Conservation (phyloP, 2,113 vertebrate genomes). For the Archilochus colubris region DNA sequence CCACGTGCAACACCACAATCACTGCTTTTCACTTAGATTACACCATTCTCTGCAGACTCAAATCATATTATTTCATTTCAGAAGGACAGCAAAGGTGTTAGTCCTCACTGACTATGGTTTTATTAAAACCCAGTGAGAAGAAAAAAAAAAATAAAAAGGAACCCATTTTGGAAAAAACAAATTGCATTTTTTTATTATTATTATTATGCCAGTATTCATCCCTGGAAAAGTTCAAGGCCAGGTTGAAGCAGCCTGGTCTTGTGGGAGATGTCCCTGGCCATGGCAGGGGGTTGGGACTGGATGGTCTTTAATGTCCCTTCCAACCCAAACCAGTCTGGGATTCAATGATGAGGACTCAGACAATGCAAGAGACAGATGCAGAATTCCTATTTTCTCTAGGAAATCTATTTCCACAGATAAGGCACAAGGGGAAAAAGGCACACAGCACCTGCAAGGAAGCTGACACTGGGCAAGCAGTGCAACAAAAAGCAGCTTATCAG, state of each 20-base stretch:
- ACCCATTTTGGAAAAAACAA: not conserved
- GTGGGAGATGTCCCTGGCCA: too few species aligned
- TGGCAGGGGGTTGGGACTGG: too few species aligned
- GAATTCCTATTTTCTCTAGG: not conserved
- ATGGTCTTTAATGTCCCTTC: too few species aligned
- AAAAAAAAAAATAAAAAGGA: rapidly evolving
- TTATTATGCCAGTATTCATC: not conserved
- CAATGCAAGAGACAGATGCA: rapidly evolving
- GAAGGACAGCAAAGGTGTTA: not conserved
- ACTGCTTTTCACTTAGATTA: not conserved
- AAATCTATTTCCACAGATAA: too few species aligned
- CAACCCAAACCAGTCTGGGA: too few species aligned
- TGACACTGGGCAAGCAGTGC: not conserved
- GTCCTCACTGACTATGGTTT: not conserved
- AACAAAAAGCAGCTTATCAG: not conserved
- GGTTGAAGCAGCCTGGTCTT: too few species aligned
- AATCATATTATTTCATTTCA: not conserved
- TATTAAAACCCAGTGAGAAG: not conserved
- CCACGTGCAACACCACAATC: not conserved
- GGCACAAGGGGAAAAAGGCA: not conserved
- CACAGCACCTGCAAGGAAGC: rapidly evolving
- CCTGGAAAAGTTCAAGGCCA: too few species aligned
- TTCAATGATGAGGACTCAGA: not conserved
- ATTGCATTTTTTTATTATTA: not conserved
- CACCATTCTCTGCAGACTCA: not conserved